Conservation (phyloP, 1,140 invertebrate species). For the Tribolium castaneum region DNA sequence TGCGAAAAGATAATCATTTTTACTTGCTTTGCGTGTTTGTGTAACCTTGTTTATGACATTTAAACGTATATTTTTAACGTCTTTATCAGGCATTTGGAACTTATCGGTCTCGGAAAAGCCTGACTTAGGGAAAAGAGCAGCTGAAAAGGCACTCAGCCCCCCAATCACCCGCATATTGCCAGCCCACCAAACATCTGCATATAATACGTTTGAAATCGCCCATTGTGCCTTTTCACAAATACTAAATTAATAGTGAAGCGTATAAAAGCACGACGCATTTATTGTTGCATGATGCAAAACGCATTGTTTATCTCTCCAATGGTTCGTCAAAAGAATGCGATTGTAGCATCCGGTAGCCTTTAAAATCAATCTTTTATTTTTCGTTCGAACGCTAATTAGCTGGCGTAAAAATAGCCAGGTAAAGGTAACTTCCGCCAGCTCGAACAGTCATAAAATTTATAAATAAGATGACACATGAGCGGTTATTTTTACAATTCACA, state of each 20-base stretch:
- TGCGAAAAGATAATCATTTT: not conserved
- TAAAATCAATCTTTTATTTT: not conserved
- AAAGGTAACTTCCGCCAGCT: conserved; percentile 21
- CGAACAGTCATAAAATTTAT: conserved; percentile 15
- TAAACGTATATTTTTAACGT: not conserved
- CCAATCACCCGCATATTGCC: not conserved
- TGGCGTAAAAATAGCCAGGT: conserved; percentile 12
- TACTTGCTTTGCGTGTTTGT: not conserved
- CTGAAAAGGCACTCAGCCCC: not conserved
- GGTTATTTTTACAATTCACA: not conserved
- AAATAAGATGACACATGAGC: not conserved
- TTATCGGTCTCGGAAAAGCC: not conserved
- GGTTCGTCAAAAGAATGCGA: not conserved
- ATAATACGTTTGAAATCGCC: not conserved
- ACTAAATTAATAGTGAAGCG: not conserved
- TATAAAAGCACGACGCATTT: not conserved
- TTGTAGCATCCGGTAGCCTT: not conserved
- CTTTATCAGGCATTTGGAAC: not conserved
- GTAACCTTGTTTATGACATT: not conserved
- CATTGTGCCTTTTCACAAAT: not conserved
- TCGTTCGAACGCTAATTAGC: not conserved
- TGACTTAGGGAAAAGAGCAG: not conserved
- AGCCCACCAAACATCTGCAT: not conserved
- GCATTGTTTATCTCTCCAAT: not conserved
- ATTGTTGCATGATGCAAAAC: not conserved